Evolutionary conservation across 2,797 vertebrate species (phyloP).

Genomic region (Coregonus sp.): DNA sequence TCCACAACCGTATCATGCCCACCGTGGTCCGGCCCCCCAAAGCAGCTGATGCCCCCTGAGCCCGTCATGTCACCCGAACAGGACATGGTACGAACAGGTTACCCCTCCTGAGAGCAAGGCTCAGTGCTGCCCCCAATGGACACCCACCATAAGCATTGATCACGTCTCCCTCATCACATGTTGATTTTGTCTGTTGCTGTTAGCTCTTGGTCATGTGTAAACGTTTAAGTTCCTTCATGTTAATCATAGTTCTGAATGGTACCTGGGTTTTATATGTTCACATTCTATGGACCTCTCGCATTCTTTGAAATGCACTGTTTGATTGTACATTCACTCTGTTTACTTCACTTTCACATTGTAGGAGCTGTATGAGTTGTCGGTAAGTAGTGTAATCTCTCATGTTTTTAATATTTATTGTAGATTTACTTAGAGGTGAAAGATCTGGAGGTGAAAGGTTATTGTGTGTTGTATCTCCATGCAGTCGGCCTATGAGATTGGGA

Average conservation of each 20-base stretch:
- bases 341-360: slow-evolving; percentile 61
- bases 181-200: not conserved
- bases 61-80: slow-evolving; percentile 73
- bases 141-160: too few species aligned
- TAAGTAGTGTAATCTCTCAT: slow-evolving; percentile 71
- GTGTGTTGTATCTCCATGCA: slow-evolving; percentile 48
- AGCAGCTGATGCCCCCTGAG: slow-evolving; percentile 85
- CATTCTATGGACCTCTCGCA: not conserved
- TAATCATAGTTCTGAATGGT: not conserved
- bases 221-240: not conserved
- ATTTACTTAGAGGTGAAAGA: not conserved
- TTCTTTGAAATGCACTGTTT: not conserved
- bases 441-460: not conserved
- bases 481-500: slow-evolving; percentile 92
- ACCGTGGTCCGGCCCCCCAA: slow-evolving; percentile 95
- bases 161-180: not conserved
- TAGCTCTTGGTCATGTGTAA: not conserved
- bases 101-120: not conserved
- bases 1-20: slow-evolving; percentile 95
- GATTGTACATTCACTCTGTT: not conserved
- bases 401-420: not conserved
- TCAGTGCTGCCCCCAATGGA: too few species aligned
- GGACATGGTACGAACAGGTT: slow-evolving; percentile 83
- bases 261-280: not conserved
- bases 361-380: slow-evolving; percentile 92